A percentile compares a stretch with the other conserved stretches of the same genome.
Evolutionary conservation across 2,113 vertebrate species (phyloP).

Genomic region (Aplodontia rufa): DNA sequence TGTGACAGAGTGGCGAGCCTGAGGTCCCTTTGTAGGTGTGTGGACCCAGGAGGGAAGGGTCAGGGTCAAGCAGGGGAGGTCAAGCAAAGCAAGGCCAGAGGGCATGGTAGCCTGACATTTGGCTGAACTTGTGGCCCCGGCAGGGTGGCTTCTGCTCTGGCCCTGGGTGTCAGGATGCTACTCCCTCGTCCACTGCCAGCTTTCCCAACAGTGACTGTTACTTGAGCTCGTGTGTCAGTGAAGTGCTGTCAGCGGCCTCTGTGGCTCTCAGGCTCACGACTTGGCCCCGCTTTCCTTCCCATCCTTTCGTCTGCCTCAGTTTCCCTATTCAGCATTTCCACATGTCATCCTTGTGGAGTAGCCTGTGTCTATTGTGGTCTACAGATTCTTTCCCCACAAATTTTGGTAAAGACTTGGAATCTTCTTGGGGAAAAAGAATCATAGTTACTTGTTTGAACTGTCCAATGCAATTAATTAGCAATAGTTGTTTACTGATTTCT

Average conservation of each 20-base stretch:
- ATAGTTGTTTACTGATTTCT: neutral
- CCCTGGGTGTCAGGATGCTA: accelerated
- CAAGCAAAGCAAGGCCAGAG: accelerated
- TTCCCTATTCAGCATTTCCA: accelerated
- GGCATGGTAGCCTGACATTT: accelerated
- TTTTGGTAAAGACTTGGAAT: neutral
- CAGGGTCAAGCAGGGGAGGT: too few species aligned
- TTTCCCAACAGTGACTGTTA: neutral
- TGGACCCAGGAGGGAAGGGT: neutral
- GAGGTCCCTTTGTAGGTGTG: accelerated
- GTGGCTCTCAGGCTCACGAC: accelerated
- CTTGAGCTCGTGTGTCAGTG: too few species aligned
- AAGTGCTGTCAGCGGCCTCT: too few species aligned
- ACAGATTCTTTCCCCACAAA: accelerated
- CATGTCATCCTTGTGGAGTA: accelerated
- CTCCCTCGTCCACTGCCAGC: neutral
- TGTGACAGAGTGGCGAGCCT: neutral
- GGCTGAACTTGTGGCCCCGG: accelerated
- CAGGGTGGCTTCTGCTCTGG: neutral
- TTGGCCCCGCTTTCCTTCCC: neutral
- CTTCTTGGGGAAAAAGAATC: neutral
- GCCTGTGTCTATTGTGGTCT: neutral
- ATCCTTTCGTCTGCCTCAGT: accelerated
- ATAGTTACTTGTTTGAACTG: neutral
- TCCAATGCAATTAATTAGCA: neutral